Base-by-base conservation (phyloP, 1,140 invertebrate species). In the Zaprionus camerounensis region DNA sequence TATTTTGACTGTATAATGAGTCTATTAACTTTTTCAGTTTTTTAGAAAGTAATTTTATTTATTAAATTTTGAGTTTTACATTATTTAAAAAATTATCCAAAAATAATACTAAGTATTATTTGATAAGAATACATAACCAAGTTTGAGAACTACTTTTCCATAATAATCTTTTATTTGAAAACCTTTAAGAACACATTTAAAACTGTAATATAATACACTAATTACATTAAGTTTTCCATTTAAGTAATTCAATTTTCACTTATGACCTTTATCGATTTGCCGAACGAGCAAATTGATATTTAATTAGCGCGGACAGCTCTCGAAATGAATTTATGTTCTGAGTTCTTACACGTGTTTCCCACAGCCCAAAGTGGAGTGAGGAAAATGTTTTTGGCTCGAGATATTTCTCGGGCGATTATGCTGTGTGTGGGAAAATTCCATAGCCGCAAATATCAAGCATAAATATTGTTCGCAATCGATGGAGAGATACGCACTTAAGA, bases 261-360 rank as follows among this genome's bases (percentile, higher is more conserved):
- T 51, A 5, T 24, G 46, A 51, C 20, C 46, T 24, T 13, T n/a
- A 49, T 49, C 46, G 46, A 49, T 22, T 22, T 49, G 17, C 20
- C 7, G 2, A 22, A 20, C 46, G 7, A 22, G 46, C 46, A 51
- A 51, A 51, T 51, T 51, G 46, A 51, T 51, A 51, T 51, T 51
- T 51, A 51, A 51, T 51, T 51, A 51, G 46, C 46, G 22, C 46
- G 46, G 46, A 51, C 46, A 51, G 46, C 20, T 11, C 17, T 51
- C 46, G 46, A 51, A 51, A 51, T 51, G 20, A 51, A 24, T 51
- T 51, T 51, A 24, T 51, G 46, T 24, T 51, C 46, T 13, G 46
- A 51, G 46, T 51, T 51, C 46, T 51, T 51, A 51, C 46, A 51
- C 46, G 46, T 51, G 46, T 51, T 51, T 51, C 46, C 46, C 46